Base-by-base conservation (phyloP, 2,888 invertebrate genomes). In the Merodon equestris region DNA sequence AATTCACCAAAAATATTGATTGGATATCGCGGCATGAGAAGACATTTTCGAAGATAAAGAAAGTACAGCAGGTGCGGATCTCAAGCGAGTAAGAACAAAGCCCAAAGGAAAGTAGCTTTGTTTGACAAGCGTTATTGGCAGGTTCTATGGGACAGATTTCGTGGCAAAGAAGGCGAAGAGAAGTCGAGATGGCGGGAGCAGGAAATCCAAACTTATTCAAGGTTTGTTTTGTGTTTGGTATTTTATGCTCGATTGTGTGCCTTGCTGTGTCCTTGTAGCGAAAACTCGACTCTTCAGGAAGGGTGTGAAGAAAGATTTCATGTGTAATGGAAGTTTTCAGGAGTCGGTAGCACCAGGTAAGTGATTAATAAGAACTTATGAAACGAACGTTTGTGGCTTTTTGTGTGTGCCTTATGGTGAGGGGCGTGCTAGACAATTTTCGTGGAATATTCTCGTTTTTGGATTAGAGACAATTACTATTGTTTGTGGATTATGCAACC, bases 271-370 rank as follows among this genome's bases (percentile, higher is more conserved):
- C 86, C 45, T 87, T 86, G 3, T 83, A 83, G 57, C 83, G 60
- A 57, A 85, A 82, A 56, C n/a, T n/a, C n/a, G n/a, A n/a, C n/a
- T n/a, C n/a, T 64, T 86, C 64, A 72, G 86, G 9, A 83, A 82
- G 0, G 83, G 83, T 0, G 66, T 64, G 3, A 83, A 75, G 19
- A 75, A 81, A 12, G 84, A 85, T 42, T 85, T 83, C 17, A 44
- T 73, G 4, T 84, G 84, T 42, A 82, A 66, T 18, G 88, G 88
- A 0, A 85, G 86, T 5, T 86, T 88, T 71, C 84, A 87, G 42
- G 87, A 88, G 68, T 88, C 88, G 4, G 85, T 88, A 1, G 81
- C 82, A 54, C 87, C 88, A 81, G 88, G 88, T 86, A 54, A 81
- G 63, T n/a, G n/a, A n/a, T n/a, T n/a, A n/a, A n/a, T n/a, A n/a